A percentile compares a stretch with the other conserved stretches of the same genome.
Conservation (phyloP, 2,797 vertebrate species). For the Perodicticus potto region DNA sequence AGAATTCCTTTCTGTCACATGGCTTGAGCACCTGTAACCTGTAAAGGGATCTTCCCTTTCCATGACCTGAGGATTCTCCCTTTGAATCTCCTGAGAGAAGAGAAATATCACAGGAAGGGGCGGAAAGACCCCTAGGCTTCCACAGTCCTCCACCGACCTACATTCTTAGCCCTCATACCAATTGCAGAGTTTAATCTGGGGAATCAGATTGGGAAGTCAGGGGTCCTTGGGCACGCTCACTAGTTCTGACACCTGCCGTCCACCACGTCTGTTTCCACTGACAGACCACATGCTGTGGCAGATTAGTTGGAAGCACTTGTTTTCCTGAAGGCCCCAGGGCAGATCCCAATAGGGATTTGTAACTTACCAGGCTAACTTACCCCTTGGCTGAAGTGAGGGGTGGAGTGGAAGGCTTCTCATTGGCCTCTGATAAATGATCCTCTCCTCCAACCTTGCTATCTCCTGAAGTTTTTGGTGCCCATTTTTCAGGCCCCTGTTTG, state of each 20-base stretch:
- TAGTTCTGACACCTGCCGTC: not conserved
- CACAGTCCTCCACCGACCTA: not conserved
- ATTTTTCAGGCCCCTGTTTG: not conserved
- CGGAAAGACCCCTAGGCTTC: not conserved
- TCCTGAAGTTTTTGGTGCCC: not conserved
- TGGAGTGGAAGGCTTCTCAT: rapidly evolving
- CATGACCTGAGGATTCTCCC: not conserved
- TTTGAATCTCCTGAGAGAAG: not conserved
- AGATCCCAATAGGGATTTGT: not conserved
- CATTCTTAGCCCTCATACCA: not conserved
- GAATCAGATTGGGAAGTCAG: not conserved
- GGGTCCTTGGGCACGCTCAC: not conserved
- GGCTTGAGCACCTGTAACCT: not conserved
- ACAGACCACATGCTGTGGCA: not conserved
- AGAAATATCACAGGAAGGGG: not conserved
- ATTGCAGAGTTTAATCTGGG: not conserved
- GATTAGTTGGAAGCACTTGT: not conserved
- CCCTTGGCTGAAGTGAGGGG: not conserved
- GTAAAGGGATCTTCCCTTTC: not conserved
- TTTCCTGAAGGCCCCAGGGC: not conserved
- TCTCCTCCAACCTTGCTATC: not conserved
- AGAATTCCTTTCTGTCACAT: not conserved
- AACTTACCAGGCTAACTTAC: not conserved
- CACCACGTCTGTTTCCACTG: not conserved
- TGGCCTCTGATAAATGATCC: not conserved